A percentile compares a stretch with the other conserved stretches of the same genome.
These are phyloP conservation scores for Drosophila formosana DNA, from an alignment of 2,888 invertebrate species.

Conservation along the genomic window DNA sequence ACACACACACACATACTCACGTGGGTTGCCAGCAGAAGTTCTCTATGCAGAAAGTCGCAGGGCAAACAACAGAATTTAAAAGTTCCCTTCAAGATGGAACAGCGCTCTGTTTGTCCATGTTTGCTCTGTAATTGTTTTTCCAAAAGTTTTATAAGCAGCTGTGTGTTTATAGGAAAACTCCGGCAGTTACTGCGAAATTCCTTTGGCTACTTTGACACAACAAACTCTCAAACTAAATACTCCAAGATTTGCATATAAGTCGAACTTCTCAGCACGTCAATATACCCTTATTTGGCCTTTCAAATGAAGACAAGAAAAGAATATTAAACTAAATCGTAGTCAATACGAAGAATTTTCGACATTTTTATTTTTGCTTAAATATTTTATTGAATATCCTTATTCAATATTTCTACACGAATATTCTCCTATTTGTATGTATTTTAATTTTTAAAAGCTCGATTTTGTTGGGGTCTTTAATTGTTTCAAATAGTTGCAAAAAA, in stretches of 20 bases:
- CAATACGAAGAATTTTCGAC: background rate
- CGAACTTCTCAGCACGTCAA: background rate
- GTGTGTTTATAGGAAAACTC: constrained; percentile 58
- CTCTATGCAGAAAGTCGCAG: constrained; percentile 58
- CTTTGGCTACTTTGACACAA: constrained; percentile 18
- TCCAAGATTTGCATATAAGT: constrained; percentile 20
- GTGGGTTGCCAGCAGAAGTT: constrained; percentile 33
- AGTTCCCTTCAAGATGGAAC: constrained; percentile 44
- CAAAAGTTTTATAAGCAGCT: constrained; percentile 60
- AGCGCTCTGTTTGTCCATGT: constrained; percentile 34
- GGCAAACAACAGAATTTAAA: constrained; percentile 70
- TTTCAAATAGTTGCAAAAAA: too few species aligned
- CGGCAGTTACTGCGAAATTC: constrained; percentile 8
- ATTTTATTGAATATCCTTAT: too few species aligned
- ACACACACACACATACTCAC: constrained; percentile 2
- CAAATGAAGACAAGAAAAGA: background rate
- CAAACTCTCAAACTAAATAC: constrained; percentile 12
- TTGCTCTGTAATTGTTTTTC: constrained; percentile 62
- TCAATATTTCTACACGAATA: too few species aligned
- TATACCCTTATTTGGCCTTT: background rate
- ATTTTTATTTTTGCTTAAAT: too few species aligned
- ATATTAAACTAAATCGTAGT: background rate
- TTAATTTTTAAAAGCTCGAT: too few species aligned
- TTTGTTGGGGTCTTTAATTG: too few species aligned
- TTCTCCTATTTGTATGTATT: too few species aligned